Evolutionary conservation across 2,113 vertebrate species (phyloP).

Genomic region (Heterotilapia buettikoferi): DNA sequence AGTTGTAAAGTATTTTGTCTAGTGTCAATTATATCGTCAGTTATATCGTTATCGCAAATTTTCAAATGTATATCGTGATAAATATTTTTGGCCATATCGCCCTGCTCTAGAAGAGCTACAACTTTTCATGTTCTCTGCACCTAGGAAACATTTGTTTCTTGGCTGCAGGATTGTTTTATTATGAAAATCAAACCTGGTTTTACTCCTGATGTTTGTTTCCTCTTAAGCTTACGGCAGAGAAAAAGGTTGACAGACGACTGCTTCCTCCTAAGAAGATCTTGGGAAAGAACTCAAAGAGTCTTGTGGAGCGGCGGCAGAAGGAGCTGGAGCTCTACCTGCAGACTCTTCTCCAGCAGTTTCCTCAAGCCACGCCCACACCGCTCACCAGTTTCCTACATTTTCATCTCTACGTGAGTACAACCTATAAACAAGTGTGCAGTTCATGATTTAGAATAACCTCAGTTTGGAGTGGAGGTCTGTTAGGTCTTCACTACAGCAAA

Average conservation of each 20-base stretch:
- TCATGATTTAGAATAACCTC: background rate
- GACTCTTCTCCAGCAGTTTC: slow-evolving; percentile 82
- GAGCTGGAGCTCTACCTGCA: slow-evolving; percentile 93
- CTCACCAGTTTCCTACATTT: slow-evolving; percentile 87
- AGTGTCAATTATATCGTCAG: too few relatives aligned
- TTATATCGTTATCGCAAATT: too few relatives aligned
- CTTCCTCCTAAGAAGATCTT: slow-evolving; percentile 97
- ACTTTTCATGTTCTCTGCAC: background rate
- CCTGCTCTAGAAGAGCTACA: too few relatives aligned
- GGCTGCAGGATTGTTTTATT: background rate
- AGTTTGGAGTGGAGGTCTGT: background rate
- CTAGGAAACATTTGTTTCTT: background rate
- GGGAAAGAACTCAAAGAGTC: slow-evolving; percentile 92
- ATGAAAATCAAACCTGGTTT: background rate
- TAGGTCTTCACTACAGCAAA: background rate
- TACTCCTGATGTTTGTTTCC: background rate
- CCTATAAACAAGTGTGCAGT: background rate
- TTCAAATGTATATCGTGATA: too few relatives aligned
- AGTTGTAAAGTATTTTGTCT: too few relatives aligned
- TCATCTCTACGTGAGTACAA: slow-evolving; percentile 90
- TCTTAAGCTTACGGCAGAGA: slow-evolving; percentile 82
- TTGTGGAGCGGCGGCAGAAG: slow-evolving; percentile 92
- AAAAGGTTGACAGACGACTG: slow-evolving; percentile 86
- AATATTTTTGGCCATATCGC: too few relatives aligned
- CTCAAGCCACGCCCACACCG: slow-evolving; percentile 77